These are phyloP conservation scores for Olivierus martensii DNA, from an alignment of 1,140 invertebrate genomes.

Conservation along the genomic window DNA sequence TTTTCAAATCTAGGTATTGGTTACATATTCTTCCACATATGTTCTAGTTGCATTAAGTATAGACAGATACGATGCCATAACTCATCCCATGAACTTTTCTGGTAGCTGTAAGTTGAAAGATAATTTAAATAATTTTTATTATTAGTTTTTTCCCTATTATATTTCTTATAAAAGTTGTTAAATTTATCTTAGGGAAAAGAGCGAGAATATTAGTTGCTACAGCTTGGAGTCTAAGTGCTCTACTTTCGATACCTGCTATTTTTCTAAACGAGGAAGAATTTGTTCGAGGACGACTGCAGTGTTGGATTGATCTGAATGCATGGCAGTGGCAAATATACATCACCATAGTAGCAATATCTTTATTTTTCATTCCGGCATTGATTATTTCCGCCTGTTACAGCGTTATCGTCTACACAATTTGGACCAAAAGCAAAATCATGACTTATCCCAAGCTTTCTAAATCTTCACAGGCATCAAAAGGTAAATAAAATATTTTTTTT, in stretches of 20 bases:
- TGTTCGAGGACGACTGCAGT: constrained; percentile 49
- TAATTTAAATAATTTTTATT: background rate
- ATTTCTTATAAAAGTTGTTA: background rate
- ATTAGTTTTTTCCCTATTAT: background rate
- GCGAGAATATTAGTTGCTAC: constrained; percentile 57
- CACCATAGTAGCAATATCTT: constrained; percentile 59
- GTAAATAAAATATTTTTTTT: background rate
- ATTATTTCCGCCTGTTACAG: constrained; percentile 83
- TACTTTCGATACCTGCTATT: constrained; percentile 71
- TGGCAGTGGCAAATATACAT: constrained; percentile 75
- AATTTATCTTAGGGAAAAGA: constrained; percentile 50
- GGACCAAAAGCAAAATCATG: constrained; percentile 49
- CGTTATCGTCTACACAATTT: constrained; percentile 84
- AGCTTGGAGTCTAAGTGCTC: constrained; percentile 63
- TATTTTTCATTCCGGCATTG: constrained; percentile 76
- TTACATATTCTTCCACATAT: constrained; percentile 87
- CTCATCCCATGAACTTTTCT: constrained; percentile 86
- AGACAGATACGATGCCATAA: constrained; percentile 88
- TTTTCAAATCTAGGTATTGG: constrained; percentile 48
- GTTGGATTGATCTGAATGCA: constrained; percentile 72
- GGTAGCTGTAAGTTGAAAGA: constrained; percentile 64
- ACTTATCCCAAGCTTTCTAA: constrained; percentile 16
- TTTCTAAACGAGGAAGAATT: constrained; percentile 62
- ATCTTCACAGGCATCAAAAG: background rate
- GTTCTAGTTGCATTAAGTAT: constrained; percentile 87